A percentile compares a stretch with the other conserved stretches of the same genome.
Evolutionary conservation across 2,888 invertebrate species (phyloP).

Genomic region (Torymus tubicola): DNA sequence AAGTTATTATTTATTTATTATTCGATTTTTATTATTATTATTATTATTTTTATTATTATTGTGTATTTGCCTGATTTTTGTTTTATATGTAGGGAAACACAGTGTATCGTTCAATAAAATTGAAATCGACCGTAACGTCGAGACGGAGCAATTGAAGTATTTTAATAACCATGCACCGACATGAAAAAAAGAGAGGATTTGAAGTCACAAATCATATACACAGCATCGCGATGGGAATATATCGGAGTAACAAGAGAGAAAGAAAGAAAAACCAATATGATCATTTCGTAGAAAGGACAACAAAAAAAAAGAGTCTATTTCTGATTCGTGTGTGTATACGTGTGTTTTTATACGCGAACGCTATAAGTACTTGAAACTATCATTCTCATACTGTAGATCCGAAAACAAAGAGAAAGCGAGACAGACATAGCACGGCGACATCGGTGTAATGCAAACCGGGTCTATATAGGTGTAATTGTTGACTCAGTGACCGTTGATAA

Average conservation of each 20-base stretch:
- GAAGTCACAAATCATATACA: background rate
- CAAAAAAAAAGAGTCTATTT: slow-evolving; percentile 64
- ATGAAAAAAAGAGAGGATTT: slow-evolving; percentile 19
- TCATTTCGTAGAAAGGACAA: slow-evolving; percentile 51
- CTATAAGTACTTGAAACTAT: slow-evolving; percentile 61
- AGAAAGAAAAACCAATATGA: slow-evolving; percentile 4
- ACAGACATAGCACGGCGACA: slow-evolving; percentile 24
- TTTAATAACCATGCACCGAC: background rate
- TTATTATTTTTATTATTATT: no score
- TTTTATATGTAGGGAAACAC: no score
- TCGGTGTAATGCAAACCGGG: slow-evolving; percentile 31
- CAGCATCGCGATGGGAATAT: slow-evolving; percentile 12
- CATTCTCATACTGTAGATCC: slow-evolving; percentile 62
- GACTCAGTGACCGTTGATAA: slow-evolving; percentile 45
- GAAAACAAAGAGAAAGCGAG: slow-evolving; percentile 27
- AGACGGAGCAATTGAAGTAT: background rate
- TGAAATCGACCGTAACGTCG: background rate
- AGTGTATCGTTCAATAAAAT: no score
- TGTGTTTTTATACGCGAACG: slow-evolving; percentile 67
- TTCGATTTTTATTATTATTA: no score
- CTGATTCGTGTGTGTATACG: slow-evolving; percentile 70
- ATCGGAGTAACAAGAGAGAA: slow-evolving; percentile 4
- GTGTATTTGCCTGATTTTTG: no score
- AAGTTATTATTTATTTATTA: no score
- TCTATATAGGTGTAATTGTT: slow-evolving; percentile 40